Conservation (phyloP, 2,113 vertebrate species). For the Eretmochelys imbricata region DNA sequence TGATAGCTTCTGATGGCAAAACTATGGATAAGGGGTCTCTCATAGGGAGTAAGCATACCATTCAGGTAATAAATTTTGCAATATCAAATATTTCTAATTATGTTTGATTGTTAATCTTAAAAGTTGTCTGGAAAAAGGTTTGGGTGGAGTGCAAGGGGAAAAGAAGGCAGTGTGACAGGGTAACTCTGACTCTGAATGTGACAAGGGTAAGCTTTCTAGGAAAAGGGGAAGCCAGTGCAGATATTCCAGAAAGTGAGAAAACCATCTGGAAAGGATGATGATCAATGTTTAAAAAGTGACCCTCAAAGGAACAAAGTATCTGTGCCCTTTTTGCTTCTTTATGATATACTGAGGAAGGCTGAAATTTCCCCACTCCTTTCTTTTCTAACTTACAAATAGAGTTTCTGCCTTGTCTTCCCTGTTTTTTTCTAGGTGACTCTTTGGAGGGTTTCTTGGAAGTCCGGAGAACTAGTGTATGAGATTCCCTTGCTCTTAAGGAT, state of each 20-base stretch:
- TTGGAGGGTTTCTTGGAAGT: background rate
- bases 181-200: background rate
- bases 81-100: background rate
- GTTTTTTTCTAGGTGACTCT: background rate
- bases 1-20: background rate
- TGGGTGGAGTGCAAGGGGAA: background rate
- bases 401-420: background rate
- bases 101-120: background rate
- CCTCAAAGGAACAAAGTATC: background rate
- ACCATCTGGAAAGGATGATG: background rate
- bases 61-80: conserved; percentile 15
- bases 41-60: background rate
- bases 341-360: background rate
- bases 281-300: background rate
- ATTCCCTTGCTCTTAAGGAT: background rate
- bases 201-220: background rate
- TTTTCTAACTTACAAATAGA: background rate
- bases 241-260: background rate
- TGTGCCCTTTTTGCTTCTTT: background rate
- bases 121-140: background rate
- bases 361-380: background rate
- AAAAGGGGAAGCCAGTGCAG: background rate
- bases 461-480: background rate
- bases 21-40: background rate
- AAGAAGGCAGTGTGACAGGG: background rate